Evolutionary conservation across 2,888 invertebrate genomes (phyloP), one percentile per base, ranked within the genome.

Genomic region (Cecidostiba fungosa): DNA sequence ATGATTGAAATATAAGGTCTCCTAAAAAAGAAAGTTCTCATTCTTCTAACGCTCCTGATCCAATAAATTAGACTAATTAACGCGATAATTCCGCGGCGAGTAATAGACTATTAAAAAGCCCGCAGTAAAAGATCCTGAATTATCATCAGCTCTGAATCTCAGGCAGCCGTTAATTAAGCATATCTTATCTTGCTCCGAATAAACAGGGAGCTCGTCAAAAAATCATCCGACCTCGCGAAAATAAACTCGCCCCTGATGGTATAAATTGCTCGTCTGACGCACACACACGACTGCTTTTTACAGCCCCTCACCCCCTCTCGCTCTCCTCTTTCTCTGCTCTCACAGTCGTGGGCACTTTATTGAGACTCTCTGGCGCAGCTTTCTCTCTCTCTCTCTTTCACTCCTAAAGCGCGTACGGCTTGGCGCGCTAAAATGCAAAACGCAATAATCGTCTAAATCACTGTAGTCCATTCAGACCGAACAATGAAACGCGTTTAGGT

Each of bases 381-480:
- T 16, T 50, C 50, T 12, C 50, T 54, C 54, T 16, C 54, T 6
- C n/a, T 54, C 19, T 59, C n/a, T 19, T 16, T n/a, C 29, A 26
- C 23, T 54, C 59, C 0, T 4, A 26, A 19, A 54, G 6, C 4
- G 32, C 54, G 19, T 14, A n/a, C 16, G 50, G 32, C 47, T 0
- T 36, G 43, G n/a, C 76, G 36, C 36, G 36, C 39, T 85, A 79
- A 80, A 86, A 79, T 82, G 79, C 80, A 86, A 77, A 80, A 77
- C 73, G 86, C 66, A 84, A 86, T 86, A 86, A 84, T 86, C 81
- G 86, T 59, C 80, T 86, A 77, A 83, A 86, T 86, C 86, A 79
- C 77, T n/a, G 36, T 23, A 50, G 26, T n/a, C 26, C 74, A 26
- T 70, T 66, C 26, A 26, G 29, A 3, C 1, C 19, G 81, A 77